These are phyloP conservation scores for Rhynchonycteris naso DNA, from an alignment of 2,797 vertebrate species.

Conservation along the genomic window DNA sequence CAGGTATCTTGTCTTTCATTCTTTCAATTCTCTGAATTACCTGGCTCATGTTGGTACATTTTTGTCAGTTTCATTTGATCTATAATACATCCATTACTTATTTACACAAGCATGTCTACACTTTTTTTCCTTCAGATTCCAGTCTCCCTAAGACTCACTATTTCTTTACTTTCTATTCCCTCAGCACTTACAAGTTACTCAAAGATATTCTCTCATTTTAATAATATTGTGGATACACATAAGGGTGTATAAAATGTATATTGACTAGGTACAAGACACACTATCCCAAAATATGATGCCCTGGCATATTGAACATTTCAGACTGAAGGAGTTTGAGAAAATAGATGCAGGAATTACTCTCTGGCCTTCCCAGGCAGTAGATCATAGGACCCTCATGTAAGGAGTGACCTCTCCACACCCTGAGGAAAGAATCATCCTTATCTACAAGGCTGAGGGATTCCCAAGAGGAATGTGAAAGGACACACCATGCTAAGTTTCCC, in stretches of 20 bases:
- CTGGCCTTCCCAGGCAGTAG: background rate
- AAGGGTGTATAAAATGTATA: background rate
- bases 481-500: background rate
- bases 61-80: background rate
- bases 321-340: background rate
- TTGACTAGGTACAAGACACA: background rate
- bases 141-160: background rate
- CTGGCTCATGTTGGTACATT: background rate
- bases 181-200: background rate
- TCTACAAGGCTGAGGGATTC: background rate
- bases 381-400: background rate
- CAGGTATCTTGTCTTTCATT: background rate
- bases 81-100: background rate
- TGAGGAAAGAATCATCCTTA: background rate
- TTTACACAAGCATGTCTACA: background rate
- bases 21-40: slow-evolving; percentile 7
- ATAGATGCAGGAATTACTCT: background rate
- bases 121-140: background rate
- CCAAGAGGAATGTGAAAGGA: background rate
- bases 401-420: background rate
- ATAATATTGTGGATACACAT: background rate
- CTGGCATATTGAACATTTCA: background rate
- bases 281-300: background rate
- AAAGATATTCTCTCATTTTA: background rate
- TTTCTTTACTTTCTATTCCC: background rate